phyloP scores from a whole-genome alignment of 37 sponge, comb jelly and placozoan species.

The Geodia barretti region DNA sequence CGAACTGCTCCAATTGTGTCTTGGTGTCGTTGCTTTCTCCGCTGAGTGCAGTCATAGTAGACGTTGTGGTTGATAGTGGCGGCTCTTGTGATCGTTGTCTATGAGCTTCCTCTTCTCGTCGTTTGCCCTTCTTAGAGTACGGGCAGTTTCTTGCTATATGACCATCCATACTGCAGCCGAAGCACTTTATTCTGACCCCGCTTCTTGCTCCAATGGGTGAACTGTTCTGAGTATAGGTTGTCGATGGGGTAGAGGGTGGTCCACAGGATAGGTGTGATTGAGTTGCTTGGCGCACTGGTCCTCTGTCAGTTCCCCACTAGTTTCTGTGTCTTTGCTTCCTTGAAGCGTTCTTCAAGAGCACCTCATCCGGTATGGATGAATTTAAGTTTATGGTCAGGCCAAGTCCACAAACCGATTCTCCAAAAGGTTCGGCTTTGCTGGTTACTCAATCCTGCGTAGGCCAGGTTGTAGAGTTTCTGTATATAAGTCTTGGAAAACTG shows the following conservation, averaged over 20 bases:
- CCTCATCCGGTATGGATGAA: constrained; percentile 14
- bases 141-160: constrained; percentile 22
- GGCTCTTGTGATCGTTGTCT: not conserved
- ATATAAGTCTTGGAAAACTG: constrained; percentile 36
- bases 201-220: no score
- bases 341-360: constrained; percentile 15
- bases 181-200: no score
- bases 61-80: not conserved
- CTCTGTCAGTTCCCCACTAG: no score
- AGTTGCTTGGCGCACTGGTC: no score
- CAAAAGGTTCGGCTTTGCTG: constrained; percentile 14
- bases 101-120: not conserved
- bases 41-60: no score
- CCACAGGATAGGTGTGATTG: no score
- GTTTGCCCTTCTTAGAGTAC: constrained; percentile 5
- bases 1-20: not conserved
- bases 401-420: constrained; percentile 26
- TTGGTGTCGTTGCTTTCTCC: not conserved
- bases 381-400: constrained; percentile 14
- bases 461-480: constrained; percentile 11
- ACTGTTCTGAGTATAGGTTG: no score
- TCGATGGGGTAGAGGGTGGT: no score
- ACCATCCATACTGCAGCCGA: constrained; percentile 11
- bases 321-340: constrained; percentile 32
- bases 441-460: not conserved